A percentile compares a stretch with the other conserved stretches of the same genome.
These are phyloP conservation scores for Oryzias sinensis DNA, from an alignment of 2,797 vertebrate species.

Conservation along the genomic window DNA sequence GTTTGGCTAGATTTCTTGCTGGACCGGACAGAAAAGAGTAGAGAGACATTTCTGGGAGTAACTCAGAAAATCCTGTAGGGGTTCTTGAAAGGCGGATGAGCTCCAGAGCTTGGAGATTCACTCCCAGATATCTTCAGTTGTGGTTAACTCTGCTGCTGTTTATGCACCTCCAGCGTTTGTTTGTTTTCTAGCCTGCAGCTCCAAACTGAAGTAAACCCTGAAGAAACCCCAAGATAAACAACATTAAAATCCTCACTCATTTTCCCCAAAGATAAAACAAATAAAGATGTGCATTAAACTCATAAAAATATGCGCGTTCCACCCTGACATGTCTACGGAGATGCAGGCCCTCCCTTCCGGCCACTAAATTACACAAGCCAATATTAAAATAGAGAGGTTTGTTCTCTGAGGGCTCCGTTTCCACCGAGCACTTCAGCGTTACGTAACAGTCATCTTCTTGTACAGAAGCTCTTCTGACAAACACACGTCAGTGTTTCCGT, in stretches of 20 bases:
- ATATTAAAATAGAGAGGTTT: slow-evolving; percentile 35
- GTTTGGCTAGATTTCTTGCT: too few relatives aligned
- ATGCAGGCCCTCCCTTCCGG: slow-evolving; percentile 10
- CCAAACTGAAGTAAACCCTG: slow-evolving; percentile 20
- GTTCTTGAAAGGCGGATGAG: slow-evolving; percentile 34
- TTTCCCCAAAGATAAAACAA: slow-evolving; percentile 34
- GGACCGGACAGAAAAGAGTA: slow-evolving; percentile 22
- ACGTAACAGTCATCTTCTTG: slow-evolving; percentile 49
- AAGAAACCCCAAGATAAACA: slow-evolving; percentile 7
- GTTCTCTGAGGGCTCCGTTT: slow-evolving; percentile 13
- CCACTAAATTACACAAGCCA: slow-evolving; percentile 33
- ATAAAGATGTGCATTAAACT: slow-evolving; percentile 31
- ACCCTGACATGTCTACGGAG: slow-evolving; percentile 11
- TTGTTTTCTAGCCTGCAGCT: slow-evolving; percentile 34
- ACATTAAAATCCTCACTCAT: slow-evolving; percentile 31
- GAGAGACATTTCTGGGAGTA: too few relatives aligned
- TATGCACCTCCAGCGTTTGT: slow-evolving; percentile 34
- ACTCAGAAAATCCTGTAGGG: slow-evolving; percentile 31
- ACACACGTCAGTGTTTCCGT: slow-evolving; percentile 3
- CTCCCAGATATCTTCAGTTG: slow-evolving; percentile 18
- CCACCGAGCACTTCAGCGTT: slow-evolving; percentile 34
- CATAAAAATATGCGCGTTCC: slow-evolving; percentile 19
- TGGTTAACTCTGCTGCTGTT: slow-evolving; percentile 24
- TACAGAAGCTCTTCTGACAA: slow-evolving; percentile 39
- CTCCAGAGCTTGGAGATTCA: slow-evolving; percentile 27